Base-by-base conservation (phyloP, 2,113 vertebrate genomes). In the Anarhynchus alexandrinus region DNA sequence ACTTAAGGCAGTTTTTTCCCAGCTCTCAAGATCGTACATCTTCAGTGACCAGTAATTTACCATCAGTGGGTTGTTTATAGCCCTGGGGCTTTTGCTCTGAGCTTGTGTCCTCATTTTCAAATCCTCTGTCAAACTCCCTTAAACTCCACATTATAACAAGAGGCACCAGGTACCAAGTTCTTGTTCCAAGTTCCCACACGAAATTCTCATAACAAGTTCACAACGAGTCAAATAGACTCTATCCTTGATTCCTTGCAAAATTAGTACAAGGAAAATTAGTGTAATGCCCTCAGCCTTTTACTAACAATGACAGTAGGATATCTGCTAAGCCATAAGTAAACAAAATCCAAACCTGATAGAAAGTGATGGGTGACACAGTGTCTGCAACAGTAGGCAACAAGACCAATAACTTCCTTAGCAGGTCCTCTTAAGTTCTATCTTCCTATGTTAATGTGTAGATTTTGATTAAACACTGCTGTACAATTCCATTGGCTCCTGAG, bases 241-340 rank as follows among this genome's bases (percentile, higher is more conserved):
- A 34, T 49, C 12, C 38, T 10, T 27, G 10, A 64, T 51, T 12
- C 5, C 29, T 64, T 72, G n/a, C 12, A 89, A 83, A 89, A 92
- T 49, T 59, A 65, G 11, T 15, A 5, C 29, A 51, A 73, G 34
- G 9, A 87, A 87, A 67, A 54, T 4, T 8, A 30, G 3, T 40
- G 12, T 15, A 30, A 71, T 26, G 12, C 16, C 27, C 64, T 8
- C 22, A 77, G 9, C 9, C 29, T 72, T 87, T 84, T 59, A 45
- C 4, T 59, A 77, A 22, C 9, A 59, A 16, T 27, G 22, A 3
- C 8, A 0, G 0, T 10, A 30, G 15, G 18, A 3, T 54, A 65
- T 51, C 55, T 72, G 55, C 27, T 42, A 38, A 65, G 19, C 10
- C 19, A 12, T 18, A 49, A 36, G 7, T 45, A 77, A 77, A 34